Evolutionary conservation across 2,888 invertebrate species (phyloP), one percentile per base, ranked within the genome.

Genomic region (Rotaria magnacalcarata): DNA sequence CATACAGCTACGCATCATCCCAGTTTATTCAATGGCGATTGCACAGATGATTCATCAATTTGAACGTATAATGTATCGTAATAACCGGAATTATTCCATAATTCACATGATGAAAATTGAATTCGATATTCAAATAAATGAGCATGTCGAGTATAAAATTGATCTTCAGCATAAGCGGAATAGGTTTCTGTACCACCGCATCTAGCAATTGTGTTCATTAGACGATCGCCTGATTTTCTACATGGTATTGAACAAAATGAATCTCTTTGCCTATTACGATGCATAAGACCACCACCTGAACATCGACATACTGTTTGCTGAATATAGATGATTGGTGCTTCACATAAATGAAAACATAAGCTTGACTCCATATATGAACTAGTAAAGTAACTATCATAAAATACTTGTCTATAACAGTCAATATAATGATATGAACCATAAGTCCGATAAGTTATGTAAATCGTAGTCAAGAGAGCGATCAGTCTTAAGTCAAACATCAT

Each of bases 321-420:
- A n/a, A 80, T 11, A 80, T 80, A 80, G 8, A 80, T 16, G 3
- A 80, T 43, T 19, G 80, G 80, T 47, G 80, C 47, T n/a, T 80
- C 5, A 80, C 80, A 80, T 43, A 80, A 80, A 47, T 14, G 80
- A 80, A 80, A 80, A n/a, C 80, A 80, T 43, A 80, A n/a, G 7
- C 0, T n/a, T 47, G 80, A 47, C 47, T 43, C 47, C 80, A 80
- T 80, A 11, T 11, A 80, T 47, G 80, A 80, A 80, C 80, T 80
- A 24, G 8, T 21, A 80, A 80, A 80, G n/a, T 8, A 80, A 80
- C 24, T 80, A 80, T 80, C 47, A 24, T 47, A 8, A n/a, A 47
- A 80, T 21, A 47, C n/a, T 80, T 80, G 80, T 47, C 47, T 47
- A 80, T n/a, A 80, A 47, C 80, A 80, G 14, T 47, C 80, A 47